These are phyloP conservation scores for Tetheella fluctuosa DNA, from an alignment of 2,888 invertebrate species.

Conservation along the genomic window DNA sequence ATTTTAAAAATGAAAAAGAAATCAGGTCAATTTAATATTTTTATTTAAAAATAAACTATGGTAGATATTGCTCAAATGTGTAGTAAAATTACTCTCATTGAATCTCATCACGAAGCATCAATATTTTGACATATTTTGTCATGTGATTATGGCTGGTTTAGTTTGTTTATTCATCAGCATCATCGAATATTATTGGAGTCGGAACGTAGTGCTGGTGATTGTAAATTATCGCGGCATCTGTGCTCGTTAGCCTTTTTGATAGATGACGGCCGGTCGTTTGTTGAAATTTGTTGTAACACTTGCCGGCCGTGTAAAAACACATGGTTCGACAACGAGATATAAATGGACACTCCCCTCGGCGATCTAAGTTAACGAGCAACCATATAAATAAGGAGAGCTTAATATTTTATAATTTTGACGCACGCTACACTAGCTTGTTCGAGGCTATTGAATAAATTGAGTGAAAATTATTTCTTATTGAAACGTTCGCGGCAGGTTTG, in stretches of 20 bases:
- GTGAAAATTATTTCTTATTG: constrained; percentile 38
- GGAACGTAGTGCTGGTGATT: constrained; percentile 56
- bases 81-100: not conserved
- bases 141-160: constrained; percentile 51
- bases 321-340: constrained; percentile 77
- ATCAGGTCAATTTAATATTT: too few relatives aligned
- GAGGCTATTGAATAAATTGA: constrained; percentile 45
- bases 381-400: constrained; percentile 77
- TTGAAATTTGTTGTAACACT: constrained; percentile 79
- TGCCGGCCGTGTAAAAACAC: constrained; percentile 76
- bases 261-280: constrained; percentile 81
- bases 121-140: constrained; percentile 54
- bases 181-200: constrained; percentile 74
- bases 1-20: too few relatives aligned
- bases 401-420: constrained; percentile 72
- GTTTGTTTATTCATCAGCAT: constrained; percentile 63
- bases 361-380: constrained; percentile 80
- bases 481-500: not conserved
- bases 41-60: too few relatives aligned
- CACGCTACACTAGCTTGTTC: constrained; percentile 50
- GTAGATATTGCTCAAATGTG: too few relatives aligned
- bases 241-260: constrained; percentile 83
- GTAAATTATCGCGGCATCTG: constrained; percentile 77
- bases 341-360: constrained; percentile 81
- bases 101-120: not conserved